Conservation (phyloP, 1,140 invertebrate species). For the Apis dorsata region DNA sequence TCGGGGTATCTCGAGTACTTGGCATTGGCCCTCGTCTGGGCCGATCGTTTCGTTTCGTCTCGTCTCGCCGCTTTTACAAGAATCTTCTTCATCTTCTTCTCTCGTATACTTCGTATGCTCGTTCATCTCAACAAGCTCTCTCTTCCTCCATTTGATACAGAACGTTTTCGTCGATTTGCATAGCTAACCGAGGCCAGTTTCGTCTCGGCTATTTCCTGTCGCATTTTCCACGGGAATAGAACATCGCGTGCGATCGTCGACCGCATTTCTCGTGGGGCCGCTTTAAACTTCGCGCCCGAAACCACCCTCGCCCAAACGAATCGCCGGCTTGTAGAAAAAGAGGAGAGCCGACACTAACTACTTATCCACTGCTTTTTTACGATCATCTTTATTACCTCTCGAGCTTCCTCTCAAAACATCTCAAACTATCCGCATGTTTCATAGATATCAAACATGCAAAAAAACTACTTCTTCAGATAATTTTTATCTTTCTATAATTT, state of each 20-base stretch:
- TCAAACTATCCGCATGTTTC: not conserved
- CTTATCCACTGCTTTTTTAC: conserved; percentile 14
- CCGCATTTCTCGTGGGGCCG: conserved; percentile 70
- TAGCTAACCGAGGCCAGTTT: conserved; percentile 68
- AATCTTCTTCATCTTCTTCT: not conserved
- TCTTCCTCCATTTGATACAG: conserved; percentile 19
- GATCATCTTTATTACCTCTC: too few species aligned
- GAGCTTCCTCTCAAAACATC: not conserved
- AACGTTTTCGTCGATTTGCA: conserved; percentile 62
- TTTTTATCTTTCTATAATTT: not conserved
- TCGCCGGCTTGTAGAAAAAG: not conserved
- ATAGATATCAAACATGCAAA: not conserved
- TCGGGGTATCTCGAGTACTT: conserved; percentile 47
- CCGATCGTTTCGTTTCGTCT: conserved; percentile 37
- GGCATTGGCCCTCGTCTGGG: conserved; percentile 61
- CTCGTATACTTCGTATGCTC: not conserved
- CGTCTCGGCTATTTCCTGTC: conserved; percentile 77
- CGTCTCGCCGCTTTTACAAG: conserved; percentile 12
- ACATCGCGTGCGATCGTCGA: conserved; percentile 69
- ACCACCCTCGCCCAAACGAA: conserved; percentile 26
- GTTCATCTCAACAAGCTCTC: not conserved
- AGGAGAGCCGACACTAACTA: not conserved
- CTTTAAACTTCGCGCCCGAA: conserved; percentile 50
- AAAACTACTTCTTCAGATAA: not conserved
- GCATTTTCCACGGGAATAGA: conserved; percentile 76